Conservation (phyloP, 2,797 vertebrate species). For the Tapirus indicus region DNA sequence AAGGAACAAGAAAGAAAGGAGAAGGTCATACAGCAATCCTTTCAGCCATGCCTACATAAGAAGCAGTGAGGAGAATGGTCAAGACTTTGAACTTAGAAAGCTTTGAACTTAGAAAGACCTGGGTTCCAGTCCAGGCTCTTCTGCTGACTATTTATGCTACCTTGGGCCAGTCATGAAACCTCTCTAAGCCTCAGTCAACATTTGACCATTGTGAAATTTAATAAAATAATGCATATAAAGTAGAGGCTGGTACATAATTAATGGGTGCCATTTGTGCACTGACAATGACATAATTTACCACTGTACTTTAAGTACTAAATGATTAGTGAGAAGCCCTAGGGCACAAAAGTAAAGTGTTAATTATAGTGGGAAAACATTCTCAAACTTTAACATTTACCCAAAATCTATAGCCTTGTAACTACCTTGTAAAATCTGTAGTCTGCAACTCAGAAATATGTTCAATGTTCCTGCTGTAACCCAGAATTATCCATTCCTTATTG, state of each 20-base stretch:
- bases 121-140: background rate
- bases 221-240: slow-evolving; percentile 15
- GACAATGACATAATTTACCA: slow-evolving; percentile 10
- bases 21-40: background rate
- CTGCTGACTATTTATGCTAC: background rate
- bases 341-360: background rate
- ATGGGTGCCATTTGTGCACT: background rate
- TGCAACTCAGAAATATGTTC: slow-evolving; percentile 19
- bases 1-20: background rate
- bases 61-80: background rate
- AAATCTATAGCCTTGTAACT: background rate
- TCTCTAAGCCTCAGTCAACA: background rate
- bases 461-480: background rate
- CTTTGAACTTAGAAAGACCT: background rate
- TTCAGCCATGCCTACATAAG: background rate
- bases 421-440: background rate
- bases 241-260: background rate
- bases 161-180: background rate
- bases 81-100: background rate
- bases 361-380: background rate
- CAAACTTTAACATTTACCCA: background rate
- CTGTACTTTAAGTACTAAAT: background rate
- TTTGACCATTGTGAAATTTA: background rate
- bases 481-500: background rate
- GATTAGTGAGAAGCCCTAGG: background rate